A percentile compares a stretch with the other conserved stretches of the same genome.
phyloP scores from a whole-genome alignment of 35 echinoderm and acorn worm genomes.

The Diadema setosum region DNA sequence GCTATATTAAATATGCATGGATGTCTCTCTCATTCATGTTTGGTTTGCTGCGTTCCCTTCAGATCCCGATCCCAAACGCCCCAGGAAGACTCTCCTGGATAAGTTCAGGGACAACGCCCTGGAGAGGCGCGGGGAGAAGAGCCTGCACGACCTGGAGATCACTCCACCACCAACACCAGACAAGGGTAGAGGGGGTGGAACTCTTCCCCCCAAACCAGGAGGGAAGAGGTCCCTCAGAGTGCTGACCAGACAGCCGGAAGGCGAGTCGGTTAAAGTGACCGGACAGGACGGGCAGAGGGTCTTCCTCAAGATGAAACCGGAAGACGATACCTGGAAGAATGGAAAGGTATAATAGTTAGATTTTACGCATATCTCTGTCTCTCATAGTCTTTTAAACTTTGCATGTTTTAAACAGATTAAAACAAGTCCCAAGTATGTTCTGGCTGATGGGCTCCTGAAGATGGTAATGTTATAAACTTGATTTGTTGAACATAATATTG shows the following conservation, averaged over 20 bases:
- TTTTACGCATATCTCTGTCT: neutral
- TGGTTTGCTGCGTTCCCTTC: neutral
- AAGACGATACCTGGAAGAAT: neutral
- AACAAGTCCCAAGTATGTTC: neutral
- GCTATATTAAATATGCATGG: too few relatives aligned
- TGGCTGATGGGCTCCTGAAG: neutral
- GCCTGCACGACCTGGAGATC: slow-evolving; percentile 53
- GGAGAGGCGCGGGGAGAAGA: neutral
- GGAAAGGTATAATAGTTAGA: slow-evolving; percentile 31
- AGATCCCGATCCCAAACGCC: slow-evolving; percentile 1
- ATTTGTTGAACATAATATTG: neutral
- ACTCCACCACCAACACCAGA: slow-evolving; percentile 83
- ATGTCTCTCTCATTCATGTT: too few relatives aligned
- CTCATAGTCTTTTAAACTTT: neutral
- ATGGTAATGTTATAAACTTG: neutral
- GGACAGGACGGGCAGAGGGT: slow-evolving; percentile 62
- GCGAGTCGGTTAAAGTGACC: slow-evolving; percentile 65
- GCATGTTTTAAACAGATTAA: neutral
- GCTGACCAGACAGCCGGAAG: slow-evolving; percentile 65
- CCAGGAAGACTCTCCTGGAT: neutral
- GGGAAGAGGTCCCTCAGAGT: neutral
- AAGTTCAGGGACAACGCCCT: neutral
- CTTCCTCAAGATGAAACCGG: slow-evolving; percentile 74
- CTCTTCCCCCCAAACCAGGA: neutral
- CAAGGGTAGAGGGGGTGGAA: neutral